Evolutionary conservation across 92 coral and sea anemone genomes (phyloP).

Genomic region (Zoanthus gigantus): DNA sequence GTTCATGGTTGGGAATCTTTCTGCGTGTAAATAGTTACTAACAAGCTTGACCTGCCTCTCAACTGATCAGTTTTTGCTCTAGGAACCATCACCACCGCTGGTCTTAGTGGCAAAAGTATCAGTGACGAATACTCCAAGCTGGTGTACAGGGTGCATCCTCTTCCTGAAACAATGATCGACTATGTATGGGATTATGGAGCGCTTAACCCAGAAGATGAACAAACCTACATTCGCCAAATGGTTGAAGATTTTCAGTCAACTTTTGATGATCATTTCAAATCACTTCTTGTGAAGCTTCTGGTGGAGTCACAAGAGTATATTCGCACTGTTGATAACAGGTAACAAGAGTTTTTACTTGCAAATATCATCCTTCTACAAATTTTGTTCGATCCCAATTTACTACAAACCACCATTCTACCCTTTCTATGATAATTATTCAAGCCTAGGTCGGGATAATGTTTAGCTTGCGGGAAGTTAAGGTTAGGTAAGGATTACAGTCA

Average conservation of each 20-base stretch:
- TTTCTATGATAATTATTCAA: no score
- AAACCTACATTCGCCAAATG: constrained; percentile 79
- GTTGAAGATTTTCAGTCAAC: constrained; percentile 31
- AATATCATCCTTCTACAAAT: no score
- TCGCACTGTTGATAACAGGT: constrained; percentile 64
- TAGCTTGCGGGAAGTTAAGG: no score
- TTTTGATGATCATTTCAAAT: neutral
- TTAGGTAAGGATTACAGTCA: no score
- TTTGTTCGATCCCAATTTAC: no score
- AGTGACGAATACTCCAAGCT: constrained; percentile 84
- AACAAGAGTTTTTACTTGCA: neutral
- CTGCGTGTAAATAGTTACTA: no score
- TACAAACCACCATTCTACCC: no score
- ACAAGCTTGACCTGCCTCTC: no score
- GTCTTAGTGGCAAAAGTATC: constrained; percentile 73
- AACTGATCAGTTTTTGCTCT: neutral
- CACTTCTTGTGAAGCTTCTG: constrained; percentile 66
- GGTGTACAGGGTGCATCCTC: constrained; percentile 87
- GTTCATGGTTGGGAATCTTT: no score
- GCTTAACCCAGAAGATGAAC: constrained; percentile 76
- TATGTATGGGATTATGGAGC: constrained; percentile 94
- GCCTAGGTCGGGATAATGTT: no score
- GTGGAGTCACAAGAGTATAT: constrained; percentile 71
- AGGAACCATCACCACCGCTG: constrained; percentile 74
- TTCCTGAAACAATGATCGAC: constrained; percentile 90